A percentile compares a stretch with the other conserved stretches of the same genome.
Conservation (phyloP, 1,140 invertebrate genomes). For the Littorina saxatilis region DNA sequence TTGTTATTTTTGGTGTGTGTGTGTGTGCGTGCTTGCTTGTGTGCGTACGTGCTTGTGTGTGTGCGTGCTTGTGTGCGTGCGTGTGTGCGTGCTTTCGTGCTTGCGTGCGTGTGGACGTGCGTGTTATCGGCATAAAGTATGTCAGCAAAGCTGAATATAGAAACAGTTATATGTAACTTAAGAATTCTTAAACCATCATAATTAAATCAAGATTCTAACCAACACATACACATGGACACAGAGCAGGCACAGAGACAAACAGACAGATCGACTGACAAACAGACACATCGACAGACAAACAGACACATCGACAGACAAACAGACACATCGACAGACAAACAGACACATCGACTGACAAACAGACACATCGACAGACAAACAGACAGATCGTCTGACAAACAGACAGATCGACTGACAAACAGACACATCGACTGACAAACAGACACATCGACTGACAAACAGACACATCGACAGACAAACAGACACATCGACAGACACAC, state of each 20-base stretch:
- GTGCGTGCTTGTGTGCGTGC: too few species aligned
- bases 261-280: not conserved
- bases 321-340: slow-evolving; percentile 5
- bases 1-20: too few species aligned
- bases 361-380: not conserved
- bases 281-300: not conserved
- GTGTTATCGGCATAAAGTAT: too few species aligned
- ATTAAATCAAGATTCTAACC: not conserved
- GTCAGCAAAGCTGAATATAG: too few species aligned
- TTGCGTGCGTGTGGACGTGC: too few species aligned
- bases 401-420: not conserved
- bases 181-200: too few species aligned
- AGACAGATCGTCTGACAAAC: not conserved
- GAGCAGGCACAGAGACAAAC: not conserved
- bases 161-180: too few species aligned
- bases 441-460: not conserved
- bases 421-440: not conserved
- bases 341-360: not conserved
- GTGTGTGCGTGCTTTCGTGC: too few species aligned
- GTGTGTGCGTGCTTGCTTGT: too few species aligned
- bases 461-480: not conserved
- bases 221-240: not conserved
- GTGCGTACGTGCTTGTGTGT: too few species aligned
- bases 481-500: too few species aligned
- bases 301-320: not conserved